Percentiles rank a stretch among this genome's conserved stretches.
phyloP scores from a whole-genome alignment of 1,140 invertebrate genomes.

The Limonius californicus region DNA sequence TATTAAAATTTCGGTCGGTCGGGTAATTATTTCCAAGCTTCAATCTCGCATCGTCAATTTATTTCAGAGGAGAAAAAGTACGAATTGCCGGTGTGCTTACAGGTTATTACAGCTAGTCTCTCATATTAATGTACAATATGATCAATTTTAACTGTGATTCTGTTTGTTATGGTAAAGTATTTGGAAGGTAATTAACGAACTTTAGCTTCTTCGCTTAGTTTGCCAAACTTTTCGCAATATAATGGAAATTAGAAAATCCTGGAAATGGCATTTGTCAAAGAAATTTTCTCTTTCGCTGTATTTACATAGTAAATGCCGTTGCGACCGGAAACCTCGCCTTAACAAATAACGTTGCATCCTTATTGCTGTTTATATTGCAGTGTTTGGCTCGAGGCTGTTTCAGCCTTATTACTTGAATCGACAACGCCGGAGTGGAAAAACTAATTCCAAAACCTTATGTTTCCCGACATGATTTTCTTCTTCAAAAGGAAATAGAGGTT shows the following conservation, averaged over 20 bases:
- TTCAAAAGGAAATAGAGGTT: conserved; percentile 1
- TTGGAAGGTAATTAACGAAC: conserved; percentile 3
- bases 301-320: conserved; percentile 7
- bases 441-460: neutral
- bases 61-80: too few relatives aligned
- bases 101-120: neutral
- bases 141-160: neutral
- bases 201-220: neutral
- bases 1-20: neutral
- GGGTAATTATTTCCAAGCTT: neutral
- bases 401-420: conserved; percentile 20
- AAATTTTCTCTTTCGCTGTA: conserved; percentile 1
- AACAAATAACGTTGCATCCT: conserved; percentile 22
- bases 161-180: conserved; percentile 1
- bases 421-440: conserved; percentile 1
- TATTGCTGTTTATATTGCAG: conserved; percentile 27
- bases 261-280: conserved; percentile 9
- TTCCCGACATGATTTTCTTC: neutral
- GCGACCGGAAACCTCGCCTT: neutral
- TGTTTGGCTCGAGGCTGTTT: conserved; percentile 11
- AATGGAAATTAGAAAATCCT: conserved; percentile 8
- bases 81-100: too few relatives aligned
- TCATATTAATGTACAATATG: neutral
- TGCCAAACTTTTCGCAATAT: neutral
- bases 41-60: neutral